Conservation (phyloP, 2,797 vertebrate genomes). For the Phalanger gymnotis region DNA sequence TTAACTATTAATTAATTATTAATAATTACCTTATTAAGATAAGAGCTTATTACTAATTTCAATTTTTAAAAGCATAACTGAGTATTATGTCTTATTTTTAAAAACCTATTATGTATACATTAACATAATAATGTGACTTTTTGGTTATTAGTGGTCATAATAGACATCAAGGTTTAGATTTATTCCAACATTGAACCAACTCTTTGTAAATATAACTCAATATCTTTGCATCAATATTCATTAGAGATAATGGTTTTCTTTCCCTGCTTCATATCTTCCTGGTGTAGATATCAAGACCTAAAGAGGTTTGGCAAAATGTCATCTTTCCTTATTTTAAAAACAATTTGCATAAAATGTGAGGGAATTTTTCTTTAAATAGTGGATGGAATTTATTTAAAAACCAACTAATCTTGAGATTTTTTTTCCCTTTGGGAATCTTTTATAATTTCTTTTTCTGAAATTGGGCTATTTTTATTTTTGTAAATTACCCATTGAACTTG, state of each 20-base stretch:
- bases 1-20: no score
- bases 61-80: neutral
- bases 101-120: neutral
- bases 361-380: neutral
- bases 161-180: neutral
- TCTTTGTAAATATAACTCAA: neutral
- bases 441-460: neutral
- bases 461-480: neutral
- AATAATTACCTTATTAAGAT: no score
- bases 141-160: neutral
- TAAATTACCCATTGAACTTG: neutral
- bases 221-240: neutral
- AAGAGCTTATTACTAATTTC: neutral
- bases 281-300: neutral
- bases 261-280: neutral
- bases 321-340: neutral
- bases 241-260: neutral
- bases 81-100: neutral
- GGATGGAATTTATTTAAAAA: neutral
- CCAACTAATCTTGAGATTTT: neutral
- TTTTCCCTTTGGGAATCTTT: neutral
- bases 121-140: neutral
- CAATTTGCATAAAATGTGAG: neutral
- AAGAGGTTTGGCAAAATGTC: neutral
- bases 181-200: neutral